Evolutionary conservation across 2,113 vertebrate genomes (phyloP), one percentile per base, ranked within the genome.

Genomic region (Barnardius zonarius): DNA sequence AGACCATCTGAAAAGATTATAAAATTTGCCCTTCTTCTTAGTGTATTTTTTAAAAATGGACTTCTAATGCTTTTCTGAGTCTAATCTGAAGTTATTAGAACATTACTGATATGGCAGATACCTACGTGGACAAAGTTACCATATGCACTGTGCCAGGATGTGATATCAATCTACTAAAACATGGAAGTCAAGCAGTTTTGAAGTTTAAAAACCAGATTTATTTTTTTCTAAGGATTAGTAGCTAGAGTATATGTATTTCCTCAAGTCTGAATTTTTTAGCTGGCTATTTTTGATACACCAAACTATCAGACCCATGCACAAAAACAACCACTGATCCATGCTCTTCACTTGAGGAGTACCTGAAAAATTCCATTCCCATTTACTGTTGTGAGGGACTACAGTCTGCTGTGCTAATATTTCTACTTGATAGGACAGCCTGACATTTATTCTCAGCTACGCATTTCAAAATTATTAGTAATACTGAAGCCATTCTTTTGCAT

Each of bases 391-490:
- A 57, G 43, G 39, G 27, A 62, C 66, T 52, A 46, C 28, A 68
- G 23, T 25, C 43, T 61, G 49, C 64, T 61, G 22, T 66, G 49
- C 48, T 82, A 92, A 63, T 10, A 70, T 69, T 92, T 85, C 44
- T n/a, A 66, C 10, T 68, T 68, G 59, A 61, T 7, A 76, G 44
- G 35, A 86, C 6, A 68, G 72, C 52, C 52, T 74, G 63, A 51
- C 39, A 27, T 77, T 92, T 57, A 72, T 84, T 94, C 59, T 83
- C 35, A 80, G 43, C 41, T 74, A 63, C 10, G 8, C 52, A 41
- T 79, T 94, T 93, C n/a, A 33, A 35, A 73, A 83, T 31, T 67
- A 89, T 80, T 94, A 82, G 48, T 90, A 87, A 87, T 48, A 69
- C 13, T 33, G 46, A 82, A 90, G 17, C 23, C 9, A 51, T 43